A percentile compares a stretch with the other conserved stretches of the same genome.
phyloP scores from a whole-genome alignment of 2,888 invertebrate genomes.

The Branchellion lobata region DNA sequence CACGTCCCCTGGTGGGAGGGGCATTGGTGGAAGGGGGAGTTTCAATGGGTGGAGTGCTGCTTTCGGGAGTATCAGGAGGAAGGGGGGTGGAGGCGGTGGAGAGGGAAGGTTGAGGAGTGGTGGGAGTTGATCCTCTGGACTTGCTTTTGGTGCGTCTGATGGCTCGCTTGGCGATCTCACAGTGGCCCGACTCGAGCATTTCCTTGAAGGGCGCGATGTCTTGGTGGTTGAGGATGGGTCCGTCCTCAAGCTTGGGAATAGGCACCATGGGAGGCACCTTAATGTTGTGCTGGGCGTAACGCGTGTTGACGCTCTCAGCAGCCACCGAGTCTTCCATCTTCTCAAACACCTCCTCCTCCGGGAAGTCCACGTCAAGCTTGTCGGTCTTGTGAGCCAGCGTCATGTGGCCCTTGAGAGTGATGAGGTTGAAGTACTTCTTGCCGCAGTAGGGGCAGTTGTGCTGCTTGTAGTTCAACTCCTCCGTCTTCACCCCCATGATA shows the following conservation, averaged over 20 bases:
- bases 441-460: conserved; percentile 46
- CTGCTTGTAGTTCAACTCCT: conserved; percentile 47
- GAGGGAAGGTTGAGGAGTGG: neutral
- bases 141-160: neutral
- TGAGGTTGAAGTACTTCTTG: conserved; percentile 47
- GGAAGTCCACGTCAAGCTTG: conserved; percentile 14
- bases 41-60: neutral
- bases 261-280: conserved; percentile 28
- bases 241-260: conserved; percentile 30
- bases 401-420: conserved; percentile 47
- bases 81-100: neutral
- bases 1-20: neutral
- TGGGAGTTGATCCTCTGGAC: neutral
- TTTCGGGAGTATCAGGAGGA: neutral
- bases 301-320: neutral
- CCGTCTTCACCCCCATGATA: conserved; percentile 46
- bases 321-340: conserved; percentile 13
- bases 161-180: neutral
- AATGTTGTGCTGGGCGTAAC: conserved; percentile 15
- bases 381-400: conserved; percentile 44
- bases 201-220: conserved; percentile 10
- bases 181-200: neutral
- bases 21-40: neutral
- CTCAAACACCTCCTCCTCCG: neutral
- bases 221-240: neutral